phyloP scores from a whole-genome alignment of 2,888 invertebrate genomes.

The Celastrina argiolus region DNA sequence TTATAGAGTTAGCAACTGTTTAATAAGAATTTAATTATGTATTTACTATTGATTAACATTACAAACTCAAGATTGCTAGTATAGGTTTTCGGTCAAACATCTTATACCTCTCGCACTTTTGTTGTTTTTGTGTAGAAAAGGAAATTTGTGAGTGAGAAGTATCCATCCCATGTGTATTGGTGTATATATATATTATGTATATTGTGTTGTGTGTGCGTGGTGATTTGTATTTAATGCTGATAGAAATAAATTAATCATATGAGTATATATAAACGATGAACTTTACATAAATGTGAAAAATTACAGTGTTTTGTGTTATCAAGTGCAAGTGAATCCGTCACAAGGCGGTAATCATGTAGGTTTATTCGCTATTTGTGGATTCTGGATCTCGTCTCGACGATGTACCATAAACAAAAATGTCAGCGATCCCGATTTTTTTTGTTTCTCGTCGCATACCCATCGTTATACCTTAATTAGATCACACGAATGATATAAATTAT shows the following conservation, averaged over 20 bases:
- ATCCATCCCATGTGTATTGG: constrained; percentile 54
- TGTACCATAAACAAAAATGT: constrained; percentile 80
- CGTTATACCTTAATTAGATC: constrained; percentile 73
- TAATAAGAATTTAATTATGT: not conserved
- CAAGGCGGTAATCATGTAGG: constrained; percentile 76
- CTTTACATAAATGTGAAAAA: constrained; percentile 73
- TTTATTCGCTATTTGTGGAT: constrained; percentile 76
- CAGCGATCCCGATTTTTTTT: constrained; percentile 77
- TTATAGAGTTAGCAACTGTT: not conserved
- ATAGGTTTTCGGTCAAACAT: constrained; percentile 40
- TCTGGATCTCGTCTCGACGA: constrained; percentile 70
- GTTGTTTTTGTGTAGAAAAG: constrained; percentile 46
- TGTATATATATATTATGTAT: constrained; percentile 54
- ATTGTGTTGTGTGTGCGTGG: constrained; percentile 79
- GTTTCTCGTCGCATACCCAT: constrained; percentile 74
- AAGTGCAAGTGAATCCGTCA: constrained; percentile 75
- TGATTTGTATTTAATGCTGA: constrained; percentile 78
- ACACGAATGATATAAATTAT: constrained; percentile 74
- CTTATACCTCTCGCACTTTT: constrained; percentile 43
- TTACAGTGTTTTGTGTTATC: constrained; percentile 71
- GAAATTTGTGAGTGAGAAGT: constrained; percentile 44
- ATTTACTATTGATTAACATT: constrained; percentile 2
- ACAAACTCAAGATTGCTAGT: constrained; percentile 26
- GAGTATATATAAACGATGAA: constrained; percentile 70
- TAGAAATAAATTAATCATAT: constrained; percentile 75